Conservation (phyloP, 1,140 invertebrate species). For the Anoplolepis gracilipes region DNA sequence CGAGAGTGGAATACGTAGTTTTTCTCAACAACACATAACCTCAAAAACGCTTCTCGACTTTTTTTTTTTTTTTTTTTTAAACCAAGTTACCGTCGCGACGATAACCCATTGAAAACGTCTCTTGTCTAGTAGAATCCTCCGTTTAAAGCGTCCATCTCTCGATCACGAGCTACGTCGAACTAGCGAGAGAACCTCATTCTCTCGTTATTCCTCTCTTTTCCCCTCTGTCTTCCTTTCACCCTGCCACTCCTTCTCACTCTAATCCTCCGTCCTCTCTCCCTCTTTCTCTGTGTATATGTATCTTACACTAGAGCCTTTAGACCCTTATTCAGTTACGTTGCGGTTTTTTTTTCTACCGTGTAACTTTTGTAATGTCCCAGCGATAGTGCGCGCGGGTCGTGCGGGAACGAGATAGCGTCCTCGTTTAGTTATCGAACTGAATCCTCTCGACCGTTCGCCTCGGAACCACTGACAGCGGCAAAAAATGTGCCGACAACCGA, state of each 20-base stretch:
- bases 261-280: background rate
- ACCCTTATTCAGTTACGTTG: slow-evolving; percentile 33
- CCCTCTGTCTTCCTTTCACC: background rate
- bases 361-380: slow-evolving; percentile 29
- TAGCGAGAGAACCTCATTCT: background rate
- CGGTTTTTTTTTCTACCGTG: slow-evolving; percentile 1
- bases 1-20: slow-evolving; percentile 27
- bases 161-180: background rate
- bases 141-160: background rate
- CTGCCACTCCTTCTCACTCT: background rate
- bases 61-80: slow-evolving; percentile 30
- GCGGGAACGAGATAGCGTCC: background rate
- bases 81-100: slow-evolving; percentile 17
- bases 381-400: background rate
- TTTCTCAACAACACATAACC: slow-evolving; percentile 72
- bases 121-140: background rate
- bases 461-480: background rate
- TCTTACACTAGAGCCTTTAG: slow-evolving; percentile 27
- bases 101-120: background rate
- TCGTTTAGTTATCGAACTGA: slow-evolving; percentile 37
- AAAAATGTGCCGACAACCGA: slow-evolving; percentile 1
- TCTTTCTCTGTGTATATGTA: no score
- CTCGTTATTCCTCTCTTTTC: background rate
- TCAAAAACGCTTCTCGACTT: slow-evolving; percentile 55
- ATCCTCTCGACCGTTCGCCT: background rate